Evolutionary conservation across 2,797 vertebrate species (phyloP).

Genomic region (Pempheris klunzingeri): DNA sequence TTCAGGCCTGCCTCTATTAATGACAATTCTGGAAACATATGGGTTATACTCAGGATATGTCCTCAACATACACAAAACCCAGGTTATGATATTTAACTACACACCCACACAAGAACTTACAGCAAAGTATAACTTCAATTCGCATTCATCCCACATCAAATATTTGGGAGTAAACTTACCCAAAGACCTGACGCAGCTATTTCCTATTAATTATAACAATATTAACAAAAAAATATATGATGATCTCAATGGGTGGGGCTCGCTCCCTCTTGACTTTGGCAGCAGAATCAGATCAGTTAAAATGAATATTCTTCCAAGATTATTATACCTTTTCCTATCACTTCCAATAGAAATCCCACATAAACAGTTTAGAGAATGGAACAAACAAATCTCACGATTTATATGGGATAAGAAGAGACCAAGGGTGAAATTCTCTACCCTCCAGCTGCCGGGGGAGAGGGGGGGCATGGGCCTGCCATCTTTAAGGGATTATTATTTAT

Average conservation of each 20-base stretch:
- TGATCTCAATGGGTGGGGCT: too few species aligned
- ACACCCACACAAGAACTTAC: background rate
- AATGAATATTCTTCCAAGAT: too few species aligned
- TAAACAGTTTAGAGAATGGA: constrained; percentile 8
- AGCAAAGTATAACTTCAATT: background rate
- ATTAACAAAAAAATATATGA: background rate
- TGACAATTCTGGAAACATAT: constrained; percentile 10
- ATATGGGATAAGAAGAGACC: constrained; percentile 1
- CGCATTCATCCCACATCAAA: background rate
- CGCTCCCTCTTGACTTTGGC: too few species aligned
- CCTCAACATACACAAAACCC: background rate
- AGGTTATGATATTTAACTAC: background rate
- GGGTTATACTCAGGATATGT: background rate
- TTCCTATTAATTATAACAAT: background rate
- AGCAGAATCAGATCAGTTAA: too few species aligned
- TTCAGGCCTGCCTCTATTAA: background rate
- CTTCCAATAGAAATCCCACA: background rate
- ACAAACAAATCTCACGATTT: constrained; percentile 11
- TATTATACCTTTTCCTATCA: too few species aligned
- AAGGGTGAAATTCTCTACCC: background rate
- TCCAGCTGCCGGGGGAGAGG: background rate
- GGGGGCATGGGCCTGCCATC: background rate
- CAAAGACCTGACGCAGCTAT: background rate
- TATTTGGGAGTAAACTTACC: background rate
- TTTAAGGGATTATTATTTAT: background rate